These are phyloP conservation scores for Riparia riparia DNA, from an alignment of 2,113 vertebrate genomes.

Conservation along the genomic window DNA sequence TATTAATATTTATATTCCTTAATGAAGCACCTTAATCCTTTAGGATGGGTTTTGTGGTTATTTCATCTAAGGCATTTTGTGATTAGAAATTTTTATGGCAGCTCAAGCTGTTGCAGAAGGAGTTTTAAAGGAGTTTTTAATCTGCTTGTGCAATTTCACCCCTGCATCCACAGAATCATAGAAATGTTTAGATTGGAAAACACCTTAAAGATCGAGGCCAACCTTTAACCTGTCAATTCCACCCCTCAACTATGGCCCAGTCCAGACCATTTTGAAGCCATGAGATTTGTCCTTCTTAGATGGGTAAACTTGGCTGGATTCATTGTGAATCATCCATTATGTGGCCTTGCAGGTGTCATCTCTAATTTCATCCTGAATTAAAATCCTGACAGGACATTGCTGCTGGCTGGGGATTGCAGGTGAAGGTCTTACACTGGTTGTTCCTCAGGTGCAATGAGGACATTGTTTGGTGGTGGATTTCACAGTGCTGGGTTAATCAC, in stretches of 20 bases:
- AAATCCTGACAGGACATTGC: background rate
- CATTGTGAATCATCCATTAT: background rate
- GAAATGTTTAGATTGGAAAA: background rate
- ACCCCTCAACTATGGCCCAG: background rate
- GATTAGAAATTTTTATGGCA: background rate
- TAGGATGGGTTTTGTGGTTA: background rate
- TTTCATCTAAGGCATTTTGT: background rate
- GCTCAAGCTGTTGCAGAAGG: background rate
- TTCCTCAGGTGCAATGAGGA: background rate
- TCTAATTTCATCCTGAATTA: background rate
- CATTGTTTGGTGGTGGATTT: background rate
- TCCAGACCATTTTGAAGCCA: background rate
- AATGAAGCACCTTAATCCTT: background rate
- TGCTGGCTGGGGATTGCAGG: background rate
- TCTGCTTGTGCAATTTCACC: background rate
- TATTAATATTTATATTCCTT: background rate
- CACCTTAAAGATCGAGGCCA: background rate
- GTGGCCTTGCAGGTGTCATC: background rate
- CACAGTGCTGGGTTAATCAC: background rate
- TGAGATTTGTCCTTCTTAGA: background rate
- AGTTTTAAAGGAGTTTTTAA: background rate
- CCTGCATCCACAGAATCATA: background rate
- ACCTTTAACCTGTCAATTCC: background rate
- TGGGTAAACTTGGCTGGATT: background rate
- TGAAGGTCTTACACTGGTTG: accelerated